Conservation (phyloP, 2,113 vertebrate species). For the Oryzias javanicus region DNA sequence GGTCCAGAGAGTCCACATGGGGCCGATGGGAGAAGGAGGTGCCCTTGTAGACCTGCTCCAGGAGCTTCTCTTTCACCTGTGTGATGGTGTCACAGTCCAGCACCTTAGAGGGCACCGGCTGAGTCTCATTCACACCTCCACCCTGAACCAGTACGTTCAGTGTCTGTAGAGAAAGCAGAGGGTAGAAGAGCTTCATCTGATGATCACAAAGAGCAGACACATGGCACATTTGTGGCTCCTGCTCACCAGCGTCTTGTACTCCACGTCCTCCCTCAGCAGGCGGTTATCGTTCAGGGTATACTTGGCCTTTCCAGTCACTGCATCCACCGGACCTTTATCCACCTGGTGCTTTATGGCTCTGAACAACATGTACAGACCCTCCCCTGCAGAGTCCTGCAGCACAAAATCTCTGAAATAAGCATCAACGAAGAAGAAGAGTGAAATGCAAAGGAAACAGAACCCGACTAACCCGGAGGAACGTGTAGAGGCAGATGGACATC, state of each 20-base stretch:
- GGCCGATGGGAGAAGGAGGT: slow-evolving; percentile 89
- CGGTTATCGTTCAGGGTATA: slow-evolving; percentile 97
- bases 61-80: slow-evolving; percentile 97
- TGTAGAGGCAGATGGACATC: slow-evolving; percentile 98
- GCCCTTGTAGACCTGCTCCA: slow-evolving; percentile 94
- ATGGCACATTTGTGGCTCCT: not conserved
- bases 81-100: slow-evolving; percentile 95
- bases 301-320: slow-evolving; percentile 96
- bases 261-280: slow-evolving; percentile 91
- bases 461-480: slow-evolving; percentile 88
- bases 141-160: slow-evolving; percentile 86
- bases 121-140: slow-evolving; percentile 80
- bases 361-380: slow-evolving; percentile 96
- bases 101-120: slow-evolving; percentile 87
- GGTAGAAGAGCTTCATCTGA: too few species aligned
- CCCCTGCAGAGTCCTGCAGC: slow-evolving; percentile 90
- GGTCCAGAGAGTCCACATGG: slow-evolving; percentile 87
- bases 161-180: slow-evolving; percentile 73
- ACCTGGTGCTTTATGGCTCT: slow-evolving; percentile 98
- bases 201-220: too few species aligned
- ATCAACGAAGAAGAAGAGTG: too few species aligned
- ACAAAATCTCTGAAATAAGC: too few species aligned
- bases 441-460: too few species aligned
- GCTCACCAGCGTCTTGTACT: slow-evolving; percentile 92
- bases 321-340: slow-evolving; percentile 95